Evolutionary conservation across 2,113 vertebrate genomes (phyloP).

Genomic region (Elephas maximus): DNA sequence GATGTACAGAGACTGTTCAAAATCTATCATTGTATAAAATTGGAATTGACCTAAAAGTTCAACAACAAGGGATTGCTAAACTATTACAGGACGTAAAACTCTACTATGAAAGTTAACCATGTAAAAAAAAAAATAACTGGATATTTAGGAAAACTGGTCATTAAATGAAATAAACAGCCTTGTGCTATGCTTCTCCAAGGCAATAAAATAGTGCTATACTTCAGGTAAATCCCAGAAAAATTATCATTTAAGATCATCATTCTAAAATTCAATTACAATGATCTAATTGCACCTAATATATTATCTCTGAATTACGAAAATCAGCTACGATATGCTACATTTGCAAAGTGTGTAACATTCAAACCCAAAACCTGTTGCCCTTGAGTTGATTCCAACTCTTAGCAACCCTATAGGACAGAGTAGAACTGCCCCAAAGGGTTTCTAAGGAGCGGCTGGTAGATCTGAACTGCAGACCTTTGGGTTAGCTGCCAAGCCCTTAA

Average conservation of each 20-base stretch:
- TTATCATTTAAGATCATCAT: conserved; percentile 46
- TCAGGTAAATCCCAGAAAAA: conserved; percentile 35
- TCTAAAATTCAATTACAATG: conserved; percentile 56
- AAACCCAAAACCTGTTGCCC: not conserved
- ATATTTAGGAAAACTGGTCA: conserved; percentile 41
- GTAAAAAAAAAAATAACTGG: conserved; percentile 17
- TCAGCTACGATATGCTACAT: conserved; percentile 28
- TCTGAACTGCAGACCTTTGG: no score
- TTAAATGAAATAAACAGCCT: conserved; percentile 34
- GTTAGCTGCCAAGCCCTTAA: no score
- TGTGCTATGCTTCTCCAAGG: conserved; percentile 31
- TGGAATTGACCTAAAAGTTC: conserved; percentile 52
- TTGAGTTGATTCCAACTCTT: no score
- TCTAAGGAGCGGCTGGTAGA: no score
- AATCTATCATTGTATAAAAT: conserved; percentile 54
- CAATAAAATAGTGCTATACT: not conserved
- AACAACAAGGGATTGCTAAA: conserved; percentile 13
- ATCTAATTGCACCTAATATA: conserved; percentile 8
- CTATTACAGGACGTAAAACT: conserved; percentile 47
- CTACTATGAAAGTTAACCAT: conserved; percentile 38
- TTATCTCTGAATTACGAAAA: conserved; percentile 43
- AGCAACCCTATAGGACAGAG: no score
- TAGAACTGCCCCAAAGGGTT: no score
- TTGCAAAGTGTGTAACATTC: not conserved
- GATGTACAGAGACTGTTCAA: conserved; percentile 27